Evolutionary conservation across 1,140 invertebrate genomes (phyloP), one percentile per base, ranked within the genome.

Genomic region (Nephotettix cincticeps): DNA sequence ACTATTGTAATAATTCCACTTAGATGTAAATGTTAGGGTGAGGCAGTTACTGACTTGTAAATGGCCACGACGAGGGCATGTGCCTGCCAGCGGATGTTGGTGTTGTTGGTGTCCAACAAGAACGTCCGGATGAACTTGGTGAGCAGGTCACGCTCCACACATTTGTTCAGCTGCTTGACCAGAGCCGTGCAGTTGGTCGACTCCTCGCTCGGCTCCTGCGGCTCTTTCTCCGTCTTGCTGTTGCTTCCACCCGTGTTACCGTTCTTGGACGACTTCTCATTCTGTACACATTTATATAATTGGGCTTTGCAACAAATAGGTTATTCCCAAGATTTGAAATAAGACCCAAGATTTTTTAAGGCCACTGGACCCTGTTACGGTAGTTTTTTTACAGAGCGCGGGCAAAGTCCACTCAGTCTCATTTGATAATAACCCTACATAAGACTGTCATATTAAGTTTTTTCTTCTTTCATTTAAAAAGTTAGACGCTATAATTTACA

Each of bases 51-150:
- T 84, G 85, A 89, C 86, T 93, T 93, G 77, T 92, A 95, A 75
- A 96, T 88, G 4, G 93, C 90, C n/a, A 93, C 84, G 21, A 95
- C 84, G 2, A 97, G 82, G 0, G 91, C 89, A 81, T 99, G 97
- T 0, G 95, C 95, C 83, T 98, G 95, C 96, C 96, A 98, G 71
- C 97, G 89, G 2, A 98, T 91, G 65, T 91, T 90, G 0, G 93
- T 95, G 4, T 92, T 91, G 79, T 98, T 98, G 0, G 95, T 97
- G 81, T 98, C 96, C 51, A 99, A 81, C 14, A 98, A 83, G 82
- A 98, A 98, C 0, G 93, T 92, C 72, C 93, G 88, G 17, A 99
- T 89, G 76, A 99, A 98, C 77, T 91, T 87, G 1, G 87, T 87
- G 11, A 95, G 80, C 9, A 92, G 78, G 19, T 86, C 84, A 69